A percentile compares a stretch with the other conserved stretches of the same genome.
phyloP scores from a whole-genome alignment of 2,113 vertebrate genomes.

The Microcebus lehilahytsara region DNA sequence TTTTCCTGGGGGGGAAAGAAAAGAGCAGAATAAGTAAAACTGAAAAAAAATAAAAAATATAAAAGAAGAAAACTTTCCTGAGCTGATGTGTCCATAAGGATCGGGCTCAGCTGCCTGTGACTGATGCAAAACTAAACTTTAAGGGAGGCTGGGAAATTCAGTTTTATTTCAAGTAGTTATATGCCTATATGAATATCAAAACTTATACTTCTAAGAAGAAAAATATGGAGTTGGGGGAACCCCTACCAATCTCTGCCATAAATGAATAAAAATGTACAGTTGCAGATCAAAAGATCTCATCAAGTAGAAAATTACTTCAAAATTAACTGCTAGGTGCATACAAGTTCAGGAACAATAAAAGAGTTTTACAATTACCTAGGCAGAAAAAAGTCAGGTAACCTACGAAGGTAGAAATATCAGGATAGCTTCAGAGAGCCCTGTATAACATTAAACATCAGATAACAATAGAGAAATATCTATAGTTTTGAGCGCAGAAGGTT shows the following conservation, averaged over 20 bases:
- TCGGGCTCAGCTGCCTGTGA: background rate
- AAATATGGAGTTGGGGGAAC: background rate
- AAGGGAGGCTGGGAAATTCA: background rate
- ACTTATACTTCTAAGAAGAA: background rate
- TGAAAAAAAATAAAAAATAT: background rate
- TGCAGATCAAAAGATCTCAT: background rate
- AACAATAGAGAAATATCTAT: background rate
- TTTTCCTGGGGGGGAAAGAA: background rate
- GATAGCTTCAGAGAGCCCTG: background rate
- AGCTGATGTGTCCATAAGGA: background rate
- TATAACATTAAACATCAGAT: background rate
- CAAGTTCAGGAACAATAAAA: background rate
- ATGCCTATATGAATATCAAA: background rate
- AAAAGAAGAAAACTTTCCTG: conserved; percentile 33
- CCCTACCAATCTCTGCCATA: background rate
- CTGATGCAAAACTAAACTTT: background rate
- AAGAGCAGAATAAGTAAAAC: background rate
- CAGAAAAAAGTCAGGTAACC: background rate
- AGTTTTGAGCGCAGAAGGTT: background rate
- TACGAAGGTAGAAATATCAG: background rate
- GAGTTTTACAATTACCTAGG: background rate
- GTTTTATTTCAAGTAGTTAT: background rate
- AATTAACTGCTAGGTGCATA: background rate
- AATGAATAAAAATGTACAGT: background rate
- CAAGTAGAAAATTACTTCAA: background rate